Evolutionary conservation across 2,888 invertebrate genomes (phyloP), one percentile per base, ranked within the genome.

Genomic region (Adelphocoris suturalis): DNA sequence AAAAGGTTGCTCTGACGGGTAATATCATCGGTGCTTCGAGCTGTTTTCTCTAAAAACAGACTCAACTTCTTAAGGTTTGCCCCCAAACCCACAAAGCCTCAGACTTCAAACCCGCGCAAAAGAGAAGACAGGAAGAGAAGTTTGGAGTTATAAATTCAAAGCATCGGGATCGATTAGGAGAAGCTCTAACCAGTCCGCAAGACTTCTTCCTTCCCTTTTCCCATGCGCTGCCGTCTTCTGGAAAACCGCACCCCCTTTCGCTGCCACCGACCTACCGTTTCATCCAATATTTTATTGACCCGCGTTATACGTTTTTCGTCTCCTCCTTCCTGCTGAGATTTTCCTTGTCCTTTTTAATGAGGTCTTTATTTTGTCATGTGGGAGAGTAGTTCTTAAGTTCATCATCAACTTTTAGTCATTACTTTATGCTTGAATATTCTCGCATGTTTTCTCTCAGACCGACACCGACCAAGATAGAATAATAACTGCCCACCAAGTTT

Each of bases 251-350:
- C 68, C 68, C 68, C 68, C 68, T 68, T 68, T 68, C 27, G n/a
- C 23, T n/a, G 19, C 19, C 61, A 2, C 61, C 23, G 19, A 27
- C 68, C 68, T 12, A 27, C 68, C 68, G 68, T 68, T 68, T 68
- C 68, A 68, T 68, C 68, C 9, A 68, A 68, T 68, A 68, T 68
- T 68, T 68, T 68, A 68, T 68, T 68, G 68, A 68, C 68, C 68
- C 68, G 68, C 68, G 68, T 68, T 23, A 68, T 68, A 68, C 68
- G 12, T 68, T 68, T 68, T 27, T 23, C n/a, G 23, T 23, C 68
- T 68, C 68, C 68, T 3, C 12, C 9, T 12, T 68, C 23, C 68
- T 7, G 23, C 68, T 23, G 68, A 11, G 68, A 23, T 61, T 68
- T 68, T 23, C 23, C 57, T 37, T 37, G 2, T 37, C 37, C 37